These are phyloP conservation scores for Thaleichthys pacificus DNA, from an alignment of 2,797 vertebrate species.

Conservation along the genomic window DNA sequence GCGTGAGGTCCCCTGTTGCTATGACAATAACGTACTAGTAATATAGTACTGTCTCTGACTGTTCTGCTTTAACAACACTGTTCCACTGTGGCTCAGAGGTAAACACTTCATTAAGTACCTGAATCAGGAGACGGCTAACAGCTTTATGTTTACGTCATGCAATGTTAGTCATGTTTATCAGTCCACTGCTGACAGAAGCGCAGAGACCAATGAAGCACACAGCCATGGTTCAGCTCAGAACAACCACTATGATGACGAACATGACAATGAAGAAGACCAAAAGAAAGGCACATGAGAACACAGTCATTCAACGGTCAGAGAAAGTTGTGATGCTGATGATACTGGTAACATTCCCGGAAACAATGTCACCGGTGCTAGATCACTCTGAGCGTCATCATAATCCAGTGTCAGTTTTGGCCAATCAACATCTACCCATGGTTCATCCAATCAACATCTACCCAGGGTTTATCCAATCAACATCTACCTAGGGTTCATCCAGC, in stretches of 20 bases:
- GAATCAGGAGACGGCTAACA: slow-evolving; percentile 71
- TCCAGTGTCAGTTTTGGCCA: slow-evolving; percentile 10
- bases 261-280: slow-evolving; percentile 43
- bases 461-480: too few species aligned
- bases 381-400: slow-evolving; percentile 27
- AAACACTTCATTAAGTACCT: slow-evolving; percentile 84
- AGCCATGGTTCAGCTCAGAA: slow-evolving; percentile 76
- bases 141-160: slow-evolving; percentile 42
- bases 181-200: slow-evolving; percentile 38
- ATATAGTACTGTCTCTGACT: not conserved
- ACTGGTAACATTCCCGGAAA: slow-evolving; percentile 20
- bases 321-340: slow-evolving; percentile 35
- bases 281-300: slow-evolving; percentile 81
- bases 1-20: slow-evolving; percentile 67
- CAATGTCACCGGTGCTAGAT: not conserved
- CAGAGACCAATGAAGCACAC: slow-evolving; percentile 43
- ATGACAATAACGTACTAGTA: slow-evolving; percentile 44
- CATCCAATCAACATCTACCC: too few species aligned
- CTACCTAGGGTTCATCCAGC: not conserved
- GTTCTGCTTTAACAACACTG: slow-evolving; percentile 69
- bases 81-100: slow-evolving; percentile 85
- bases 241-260: slow-evolving; percentile 3
- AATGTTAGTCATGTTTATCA: slow-evolving; percentile 30
- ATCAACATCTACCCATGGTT: not conserved
- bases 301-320: slow-evolving; percentile 25